Base-by-base conservation (phyloP, 2,113 vertebrate genomes). In the Pomatorhinus ruficollis region DNA sequence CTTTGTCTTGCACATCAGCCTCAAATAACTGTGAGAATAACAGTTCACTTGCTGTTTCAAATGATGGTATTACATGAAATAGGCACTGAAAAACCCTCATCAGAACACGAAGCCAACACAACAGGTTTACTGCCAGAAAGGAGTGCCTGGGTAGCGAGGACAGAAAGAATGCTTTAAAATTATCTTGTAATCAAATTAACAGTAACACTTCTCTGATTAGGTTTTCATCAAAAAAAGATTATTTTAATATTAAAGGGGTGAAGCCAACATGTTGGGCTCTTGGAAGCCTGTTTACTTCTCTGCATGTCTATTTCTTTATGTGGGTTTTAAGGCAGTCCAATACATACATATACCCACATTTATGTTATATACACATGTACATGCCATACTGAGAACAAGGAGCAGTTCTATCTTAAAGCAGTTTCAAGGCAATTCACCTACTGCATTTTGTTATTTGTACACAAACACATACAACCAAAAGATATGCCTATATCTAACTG, bases 11-110 rank as follows among this genome's bases (percentile, higher is more conserved):
- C 49, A 92, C 19, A 24, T 60, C 53, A 60, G 57, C 54, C 64
- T 87, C 33, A 77, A 95, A 93, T 83, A 91, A 95, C 53, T 47
- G 50, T 24, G 35, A 80, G 59, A 77, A 65, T 27, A 91, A 89
- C n/a, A 54, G 49, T 28, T 76, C 50, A 27, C 42, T 59, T 59
- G 42, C 59, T 35, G 21, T 70, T 93, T 92, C 30, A 80, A 23
- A 83, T 54, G 23, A 86, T 4, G 10, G 40, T 44, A n/a, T 54
- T 71, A 78, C 40, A 49, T 12, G 15, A 84, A 91, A 72, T 7
- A 71, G 33, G 60, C n/a, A 56, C 52, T 37, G 39, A 75, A 64
- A 80, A 81, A 54, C 40, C n/a, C n/a, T 35, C 11, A 21, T 54
- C 63, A 80, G 71, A 93, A n/a, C 45, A 39, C 12, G 33, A 89